Conservation (phyloP, 2,797 vertebrate species). For the Ptychadena robeensis region DNA sequence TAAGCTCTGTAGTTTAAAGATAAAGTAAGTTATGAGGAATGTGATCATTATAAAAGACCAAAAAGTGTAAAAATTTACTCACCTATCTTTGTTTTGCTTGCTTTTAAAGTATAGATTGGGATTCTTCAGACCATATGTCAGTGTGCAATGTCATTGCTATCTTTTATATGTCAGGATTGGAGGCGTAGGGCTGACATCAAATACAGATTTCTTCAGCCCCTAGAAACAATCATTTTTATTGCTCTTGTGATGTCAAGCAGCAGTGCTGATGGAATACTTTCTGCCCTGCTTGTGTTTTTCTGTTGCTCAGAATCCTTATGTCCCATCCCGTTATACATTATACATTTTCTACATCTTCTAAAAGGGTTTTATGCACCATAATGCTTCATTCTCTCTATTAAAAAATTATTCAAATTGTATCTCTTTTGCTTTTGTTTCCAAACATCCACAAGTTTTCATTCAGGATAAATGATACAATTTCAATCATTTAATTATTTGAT, state of each 20-base stretch:
- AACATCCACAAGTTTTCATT: background rate
- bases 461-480: background rate
- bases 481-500: background rate
- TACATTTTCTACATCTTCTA: background rate
- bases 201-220: slow-evolving; percentile 47
- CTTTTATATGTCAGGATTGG: slow-evolving; percentile 37
- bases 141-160: slow-evolving; percentile 17
- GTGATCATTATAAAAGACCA: background rate
- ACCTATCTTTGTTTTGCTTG: slow-evolving; percentile 25
- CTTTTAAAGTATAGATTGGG: slow-evolving; percentile 6
- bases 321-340: slow-evolving; percentile 21
- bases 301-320: slow-evolving; percentile 13
- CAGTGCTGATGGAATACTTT: slow-evolving; percentile 3
- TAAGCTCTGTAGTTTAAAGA: slow-evolving; percentile 1
- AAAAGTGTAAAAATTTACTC: slow-evolving; percentile 14
- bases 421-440: background rate
- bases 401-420: background rate
- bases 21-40: slow-evolving; percentile 2
- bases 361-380: background rate
- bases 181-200: slow-evolving; percentile 18
- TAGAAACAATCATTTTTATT: slow-evolving; percentile 53
- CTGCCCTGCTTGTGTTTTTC: slow-evolving; percentile 10
- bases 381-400: background rate
- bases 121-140: slow-evolving; percentile 27
- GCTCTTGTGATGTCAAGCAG: slow-evolving; percentile 43